A percentile compares a stretch with the other conserved stretches of the same genome.
Conservation (phyloP, 2,888 invertebrate species). For the Luperina testacea region DNA sequence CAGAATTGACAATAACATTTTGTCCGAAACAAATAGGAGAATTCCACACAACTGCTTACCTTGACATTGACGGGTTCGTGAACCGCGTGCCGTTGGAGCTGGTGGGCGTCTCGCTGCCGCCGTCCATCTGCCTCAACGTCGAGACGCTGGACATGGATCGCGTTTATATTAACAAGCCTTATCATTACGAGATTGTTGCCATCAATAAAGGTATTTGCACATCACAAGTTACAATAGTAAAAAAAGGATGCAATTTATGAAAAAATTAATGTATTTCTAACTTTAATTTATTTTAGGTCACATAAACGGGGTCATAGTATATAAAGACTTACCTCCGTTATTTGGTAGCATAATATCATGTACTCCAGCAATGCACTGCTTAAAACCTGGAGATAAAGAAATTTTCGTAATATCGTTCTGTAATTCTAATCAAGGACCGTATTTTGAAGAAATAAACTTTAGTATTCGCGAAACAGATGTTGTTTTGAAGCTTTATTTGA, state of each 20-base stretch:
- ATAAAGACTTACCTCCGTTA: conserved; percentile 83
- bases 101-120: conserved; percentile 90
- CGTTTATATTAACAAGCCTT: conserved; percentile 90
- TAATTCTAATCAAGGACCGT: conserved; percentile 90
- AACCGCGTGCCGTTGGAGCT: conserved; percentile 88
- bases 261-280: not conserved
- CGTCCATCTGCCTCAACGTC: conserved; percentile 89
- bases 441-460: conserved; percentile 91
- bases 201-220: conserved; percentile 87
- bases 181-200: conserved; percentile 91
- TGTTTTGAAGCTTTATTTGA: conserved; percentile 88
- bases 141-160: conserved; percentile 89
- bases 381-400: conserved; percentile 88
- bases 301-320: conserved; percentile 90
- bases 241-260: not conserved
- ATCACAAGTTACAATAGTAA: not conserved
- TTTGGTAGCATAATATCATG: conserved; percentile 91
- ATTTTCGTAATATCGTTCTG: conserved; percentile 90
- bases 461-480: conserved; percentile 90
- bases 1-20: conserved; percentile 89
- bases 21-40: conserved; percentile 88
- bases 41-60: conserved; percentile 87
- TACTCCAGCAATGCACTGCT: conserved; percentile 82
- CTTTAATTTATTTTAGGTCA: conserved; percentile 82
- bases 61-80: conserved; percentile 90